Evolutionary conservation across 2,113 vertebrate species (phyloP), one percentile per base, ranked within the genome.

Genomic region (Callospermophilus lateralis): DNA sequence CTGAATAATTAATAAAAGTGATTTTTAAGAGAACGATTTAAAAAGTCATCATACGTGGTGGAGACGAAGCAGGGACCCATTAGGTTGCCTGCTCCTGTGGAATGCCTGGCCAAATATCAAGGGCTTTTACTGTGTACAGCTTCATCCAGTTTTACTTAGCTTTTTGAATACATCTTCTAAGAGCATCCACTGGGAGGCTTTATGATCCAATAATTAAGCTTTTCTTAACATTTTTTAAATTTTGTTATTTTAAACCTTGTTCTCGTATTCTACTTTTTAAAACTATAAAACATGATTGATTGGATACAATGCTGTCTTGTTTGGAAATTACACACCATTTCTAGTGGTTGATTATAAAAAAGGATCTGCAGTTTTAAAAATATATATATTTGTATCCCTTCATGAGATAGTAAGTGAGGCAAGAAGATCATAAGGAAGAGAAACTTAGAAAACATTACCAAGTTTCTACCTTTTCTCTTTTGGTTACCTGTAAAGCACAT

Each of bases 201-300:
- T 86, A 84, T 92, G 77, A 84, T 74, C 37, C 91, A 87, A 20
- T 87, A 78, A 67, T 32, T 86, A 70, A 61, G 22, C 9, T 76
- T 94, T 94, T 53, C 53, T 61, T 81, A 91, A 68, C 72, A 67
- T 89, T 53, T 89, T 96, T 96, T 93, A 90, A 85, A 81, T 77
- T 70, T 5, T 61, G 37, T 92, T 84, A 67, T 80, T 96, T 96
- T 53, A 94, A 97, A 53, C 3, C 26, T 81, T 80, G 2, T 89
- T 81, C 34, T n/a, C 15, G 90, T 92, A 88, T 78, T 12, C 7
- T 88, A 55, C 8, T 84, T 94, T 94, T 63, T 26, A 80, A 74
- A 95, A 51, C 26, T 79, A 65, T 85, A 88, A 78, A 86, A 34
- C 68, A 8, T 85, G 34, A 84, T 20, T 74, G 42, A 92, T 51